Evolutionary conservation across 2,797 vertebrate genomes (phyloP), one percentile per base, ranked within the genome.

Genomic region (Argyrosomus regius): DNA sequence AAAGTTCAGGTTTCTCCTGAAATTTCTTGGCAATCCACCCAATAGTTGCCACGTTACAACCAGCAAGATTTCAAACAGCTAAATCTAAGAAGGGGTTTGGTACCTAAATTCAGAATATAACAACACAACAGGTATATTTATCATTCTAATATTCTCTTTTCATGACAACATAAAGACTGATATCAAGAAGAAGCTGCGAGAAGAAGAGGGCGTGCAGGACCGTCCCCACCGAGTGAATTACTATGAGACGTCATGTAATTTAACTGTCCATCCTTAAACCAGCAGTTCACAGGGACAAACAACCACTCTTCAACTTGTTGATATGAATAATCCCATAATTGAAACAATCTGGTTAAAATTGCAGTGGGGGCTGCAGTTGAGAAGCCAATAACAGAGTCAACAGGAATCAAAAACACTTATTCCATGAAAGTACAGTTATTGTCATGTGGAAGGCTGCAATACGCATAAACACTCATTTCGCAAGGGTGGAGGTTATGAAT

Each of bases 241-340:
- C 39, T 48, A 22, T 24, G 72, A 84, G 70, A 70, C 63, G n/a
- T 69, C 26, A 1, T 89, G 82, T 86, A 81, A 89, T 91, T 89
- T 84, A 86, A 81, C 71, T 50, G 83, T 77, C 87, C 86, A 39
- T 88, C 86, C 78, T 82, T 61, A 77, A 87, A 91, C 49, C 84
- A 70, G 78, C 62, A 64, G 68, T 72, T 82, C 74, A 77, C 69
- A 66, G 77, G 65, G 71, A 85, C 87, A 79, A 84, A 78, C 90
- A 90, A 87, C 88, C 91, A 77, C 82, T 90, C 86, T 84, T 88
- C 75, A 76, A 75, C 72, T 86, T 91, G 91, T 91, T 88, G 84
- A 92, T 89, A 90, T 88, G 72, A 90, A 92, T 90, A 92, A 95
- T 94, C 94, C 90, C 82, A 84, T 94, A 94, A 95, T 90, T 94